A percentile compares a stretch with the other conserved stretches of the same genome.
phyloP scores from a whole-genome alignment of 1,140 invertebrate species.

The Zaprionus capensis region DNA sequence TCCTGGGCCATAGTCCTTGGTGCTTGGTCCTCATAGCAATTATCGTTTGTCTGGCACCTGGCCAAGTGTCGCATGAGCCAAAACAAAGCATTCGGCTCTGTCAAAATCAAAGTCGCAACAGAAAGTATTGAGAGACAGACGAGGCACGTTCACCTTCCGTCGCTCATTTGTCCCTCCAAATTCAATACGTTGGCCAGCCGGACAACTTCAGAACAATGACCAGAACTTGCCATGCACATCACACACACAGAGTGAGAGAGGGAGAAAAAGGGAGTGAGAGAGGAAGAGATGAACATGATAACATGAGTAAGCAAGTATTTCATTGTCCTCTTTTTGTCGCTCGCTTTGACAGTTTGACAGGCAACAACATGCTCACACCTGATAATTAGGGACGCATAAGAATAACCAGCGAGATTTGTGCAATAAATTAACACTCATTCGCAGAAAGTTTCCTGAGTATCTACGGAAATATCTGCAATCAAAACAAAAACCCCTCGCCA shows the following conservation, averaged over 20 bases:
- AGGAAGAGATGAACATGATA: constrained; percentile 14
- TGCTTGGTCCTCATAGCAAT: constrained; percentile 9
- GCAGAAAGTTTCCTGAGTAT: neutral
- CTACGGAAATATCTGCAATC: neutral
- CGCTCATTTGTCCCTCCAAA: constrained; percentile 20
- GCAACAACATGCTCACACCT: constrained; percentile 45
- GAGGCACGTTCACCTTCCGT: constrained; percentile 42
- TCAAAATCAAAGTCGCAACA: constrained; percentile 47
- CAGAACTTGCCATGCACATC: constrained; percentile 48
- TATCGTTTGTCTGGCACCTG: constrained; percentile 46
- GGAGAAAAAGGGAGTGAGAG: neutral
- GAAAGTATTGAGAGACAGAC: constrained; percentile 43
- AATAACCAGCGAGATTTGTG: neutral
- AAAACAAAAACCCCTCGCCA: neutral
- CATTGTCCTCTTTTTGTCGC: constrained; percentile 38
- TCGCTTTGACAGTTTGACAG: constrained; percentile 44
- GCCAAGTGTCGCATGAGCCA: constrained; percentile 34
- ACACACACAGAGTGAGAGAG: constrained; percentile 5
- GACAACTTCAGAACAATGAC: constrained; percentile 35
- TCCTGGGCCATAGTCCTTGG: neutral
- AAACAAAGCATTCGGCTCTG: constrained; percentile 32
- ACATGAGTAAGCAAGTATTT: constrained; percentile 38
- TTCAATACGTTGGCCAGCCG: constrained; percentile 6
- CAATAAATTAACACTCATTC: constrained; percentile 4
- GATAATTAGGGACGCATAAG: constrained; percentile 24